Percentiles rank a stretch among this genome's conserved stretches.
phyloP scores from a whole-genome alignment of 2,888 invertebrate species.

The Caenorhabditis afra region DNA sequence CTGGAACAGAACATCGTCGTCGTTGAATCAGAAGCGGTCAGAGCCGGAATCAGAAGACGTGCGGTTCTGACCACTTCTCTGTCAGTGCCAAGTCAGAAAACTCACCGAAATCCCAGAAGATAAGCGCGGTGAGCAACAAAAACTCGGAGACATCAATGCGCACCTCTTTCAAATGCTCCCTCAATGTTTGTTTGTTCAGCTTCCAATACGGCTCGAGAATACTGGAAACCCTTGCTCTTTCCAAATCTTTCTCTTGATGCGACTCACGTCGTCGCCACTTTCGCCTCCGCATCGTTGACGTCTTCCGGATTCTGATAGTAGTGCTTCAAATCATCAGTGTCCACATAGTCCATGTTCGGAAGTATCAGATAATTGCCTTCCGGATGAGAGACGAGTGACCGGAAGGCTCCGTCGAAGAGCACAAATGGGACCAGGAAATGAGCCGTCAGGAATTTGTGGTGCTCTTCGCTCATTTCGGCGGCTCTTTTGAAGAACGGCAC shows the following conservation, averaged over 20 bases:
- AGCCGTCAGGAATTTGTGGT: constrained; percentile 10
- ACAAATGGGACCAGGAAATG: constrained; percentile 37
- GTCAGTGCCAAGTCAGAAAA: not conserved
- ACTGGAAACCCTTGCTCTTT: constrained; percentile 12
- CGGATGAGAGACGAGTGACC: constrained; percentile 4
- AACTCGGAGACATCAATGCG: constrained; percentile 19
- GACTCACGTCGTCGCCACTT: constrained; percentile 18
- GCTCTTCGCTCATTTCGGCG: constrained; percentile 6
- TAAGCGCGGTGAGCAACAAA: constrained; percentile 12
- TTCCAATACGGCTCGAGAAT: constrained; percentile 36
- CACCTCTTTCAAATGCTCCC: constrained; percentile 1
- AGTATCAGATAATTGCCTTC: constrained; percentile 7
- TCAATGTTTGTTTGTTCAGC: not conserved
- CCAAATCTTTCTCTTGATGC: not conserved
- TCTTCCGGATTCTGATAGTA: constrained; percentile 44
- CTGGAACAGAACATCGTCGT: not conserved
- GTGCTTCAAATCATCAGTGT: constrained; percentile 1
- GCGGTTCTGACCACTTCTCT: too few relatives aligned
- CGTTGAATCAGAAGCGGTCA: too few relatives aligned
- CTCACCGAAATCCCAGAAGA: constrained; percentile 35
- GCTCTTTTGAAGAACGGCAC: constrained; percentile 12
- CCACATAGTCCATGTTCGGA: constrained; percentile 42
- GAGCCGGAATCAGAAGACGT: too few relatives aligned
- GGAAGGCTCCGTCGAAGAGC: constrained; percentile 24
- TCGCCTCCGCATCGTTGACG: constrained; percentile 6